Base-by-base conservation (phyloP, 2,888 invertebrate species). In the Ctena decussata region DNA sequence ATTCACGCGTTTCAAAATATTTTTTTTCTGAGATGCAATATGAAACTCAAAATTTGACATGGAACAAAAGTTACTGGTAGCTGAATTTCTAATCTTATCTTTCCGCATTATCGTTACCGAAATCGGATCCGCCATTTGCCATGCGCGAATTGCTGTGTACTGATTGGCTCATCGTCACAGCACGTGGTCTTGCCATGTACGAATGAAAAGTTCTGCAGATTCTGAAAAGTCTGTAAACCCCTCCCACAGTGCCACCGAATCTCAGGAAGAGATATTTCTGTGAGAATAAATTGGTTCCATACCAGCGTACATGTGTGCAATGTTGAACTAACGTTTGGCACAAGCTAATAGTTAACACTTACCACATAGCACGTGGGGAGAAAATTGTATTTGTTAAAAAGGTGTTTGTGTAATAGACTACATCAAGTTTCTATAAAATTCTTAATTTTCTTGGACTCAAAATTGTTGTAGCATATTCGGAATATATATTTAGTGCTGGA, bases 331-430 rank as follows among this genome's bases (percentile, higher is more conserved):
- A 65, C 65, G 35, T 35, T 35, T 65, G 65, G n/a, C 65, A 65
- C 65, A 65, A 65, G 65, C 8, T 65, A 57, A 77, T 39, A 76
- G 46, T 72, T 72, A 73, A 41, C 72, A 70, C 49, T 70, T 46
- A 84, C 69, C 69, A 65, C 46, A 24, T n/a, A 71, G 77, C 87
- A 88, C 85, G 85, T 85, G 87, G 83, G 75, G 76, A 46, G 79
- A 85, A 46, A 46, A 12, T 18, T 2, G 21, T 12, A 46, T 46
- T 46, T 18, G 8, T 21, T 46, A n/a, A 46, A n/a, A n/a, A n/a
- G n/a, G n/a, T n/a, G n/a, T n/a, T n/a, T n/a, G n/a, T n/a, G n/a
- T n/a, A n/a, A n/a, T n/a, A n/a, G n/a, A n/a, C n/a, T n/a, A n/a
- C n/a, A n/a, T n/a, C n/a, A n/a, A n/a, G n/a, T n/a, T n/a, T n/a